Conservation (phyloP, 2,888 invertebrate species). For the Monopis laevigella region DNA sequence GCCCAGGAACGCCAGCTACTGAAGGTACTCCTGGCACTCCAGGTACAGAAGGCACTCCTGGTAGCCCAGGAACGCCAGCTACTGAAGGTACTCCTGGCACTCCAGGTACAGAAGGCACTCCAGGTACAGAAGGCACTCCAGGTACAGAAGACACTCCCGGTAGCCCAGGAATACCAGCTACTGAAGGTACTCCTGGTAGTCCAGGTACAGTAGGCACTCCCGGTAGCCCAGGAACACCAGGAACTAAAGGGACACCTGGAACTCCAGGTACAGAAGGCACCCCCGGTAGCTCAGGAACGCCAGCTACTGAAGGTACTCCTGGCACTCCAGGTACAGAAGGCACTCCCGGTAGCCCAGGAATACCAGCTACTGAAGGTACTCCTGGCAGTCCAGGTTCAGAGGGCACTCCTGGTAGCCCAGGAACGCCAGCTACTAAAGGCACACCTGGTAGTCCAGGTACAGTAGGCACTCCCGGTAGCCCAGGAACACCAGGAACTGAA, state of each 20-base stretch:
- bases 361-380: background rate
- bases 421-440: background rate
- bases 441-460: background rate
- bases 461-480: background rate
- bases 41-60: background rate
- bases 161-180: background rate
- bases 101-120: background rate
- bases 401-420: background rate
- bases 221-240: background rate
- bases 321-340: background rate
- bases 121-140: background rate
- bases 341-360: background rate
- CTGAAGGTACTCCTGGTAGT: background rate
- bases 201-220: background rate
- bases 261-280: background rate
- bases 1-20: background rate
- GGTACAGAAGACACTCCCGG: background rate
- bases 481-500: background rate
- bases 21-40: slow-evolving; percentile 1
- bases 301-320: background rate
- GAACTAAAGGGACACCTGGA: too few relatives aligned
- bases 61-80: background rate
- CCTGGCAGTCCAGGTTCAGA: background rate
- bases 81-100: background rate
- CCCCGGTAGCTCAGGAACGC: background rate